Evolutionary conservation across 2,113 vertebrate species (phyloP).

Genomic region (Peromyscus californicus): DNA sequence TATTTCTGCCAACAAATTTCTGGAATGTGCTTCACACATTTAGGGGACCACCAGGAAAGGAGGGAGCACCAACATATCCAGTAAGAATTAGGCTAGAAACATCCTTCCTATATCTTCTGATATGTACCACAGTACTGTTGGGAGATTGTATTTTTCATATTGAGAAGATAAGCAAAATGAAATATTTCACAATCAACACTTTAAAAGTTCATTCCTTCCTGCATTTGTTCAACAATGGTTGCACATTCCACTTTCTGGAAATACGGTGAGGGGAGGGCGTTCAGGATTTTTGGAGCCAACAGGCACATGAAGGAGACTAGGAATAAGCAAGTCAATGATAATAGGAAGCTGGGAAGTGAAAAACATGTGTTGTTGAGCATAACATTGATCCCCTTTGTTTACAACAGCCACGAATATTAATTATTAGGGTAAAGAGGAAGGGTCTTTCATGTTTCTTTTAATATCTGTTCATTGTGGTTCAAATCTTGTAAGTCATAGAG

Average conservation of each 20-base stretch:
- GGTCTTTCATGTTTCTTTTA: not conserved
- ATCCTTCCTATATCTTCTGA: not conserved
- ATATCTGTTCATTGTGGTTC: not conserved
- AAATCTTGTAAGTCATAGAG: not conserved
- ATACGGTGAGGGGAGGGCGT: not conserved
- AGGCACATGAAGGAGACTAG: not conserved
- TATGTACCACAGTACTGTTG: too few species aligned
- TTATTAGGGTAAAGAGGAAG: not conserved
- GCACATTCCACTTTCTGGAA: not conserved
- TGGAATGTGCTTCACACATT: not conserved
- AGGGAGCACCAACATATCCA: not conserved
- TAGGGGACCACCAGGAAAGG: not conserved
- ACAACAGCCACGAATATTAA: not conserved
- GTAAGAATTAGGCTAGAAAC: not conserved
- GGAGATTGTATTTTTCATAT: not conserved
- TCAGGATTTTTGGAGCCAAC: not conserved
- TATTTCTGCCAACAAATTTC: not conserved
- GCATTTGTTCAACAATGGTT: not conserved
- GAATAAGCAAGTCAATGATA: not conserved
- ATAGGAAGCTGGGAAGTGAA: not conserved
- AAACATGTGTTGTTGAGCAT: not conserved
- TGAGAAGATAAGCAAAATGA: not conserved
- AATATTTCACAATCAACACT: not conserved
- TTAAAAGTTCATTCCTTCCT: not conserved
- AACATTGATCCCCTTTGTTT: not conserved